Evolutionary conservation across 2,888 invertebrate species (phyloP).

Genomic region (Tenthredo amoena): DNA sequence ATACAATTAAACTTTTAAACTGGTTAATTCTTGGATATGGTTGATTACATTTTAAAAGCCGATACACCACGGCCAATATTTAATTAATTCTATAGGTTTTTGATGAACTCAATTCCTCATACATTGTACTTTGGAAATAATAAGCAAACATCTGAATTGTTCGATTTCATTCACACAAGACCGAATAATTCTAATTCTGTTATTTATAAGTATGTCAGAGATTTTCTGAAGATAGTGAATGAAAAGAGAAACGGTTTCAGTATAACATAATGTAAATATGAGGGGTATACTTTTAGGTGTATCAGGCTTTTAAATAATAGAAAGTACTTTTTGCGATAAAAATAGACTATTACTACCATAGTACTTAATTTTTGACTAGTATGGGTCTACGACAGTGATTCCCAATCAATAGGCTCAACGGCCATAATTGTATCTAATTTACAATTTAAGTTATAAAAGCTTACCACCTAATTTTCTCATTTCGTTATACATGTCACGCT

Average conservation of each 20-base stretch:
- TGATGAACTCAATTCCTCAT: background rate
- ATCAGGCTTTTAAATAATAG: slow-evolving; percentile 59
- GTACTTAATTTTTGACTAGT: slow-evolving; percentile 73
- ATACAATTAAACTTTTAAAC: slow-evolving; percentile 58
- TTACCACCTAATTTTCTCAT: slow-evolving; percentile 45
- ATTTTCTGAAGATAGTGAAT: background rate
- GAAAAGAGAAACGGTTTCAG: background rate
- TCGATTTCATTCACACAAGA: background rate
- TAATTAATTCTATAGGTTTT: background rate
- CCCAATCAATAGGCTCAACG: slow-evolving; percentile 58
- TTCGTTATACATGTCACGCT: slow-evolving; percentile 46
- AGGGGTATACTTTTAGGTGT: slow-evolving; percentile 40
- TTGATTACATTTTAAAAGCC: slow-evolving; percentile 62
- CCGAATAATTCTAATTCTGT: background rate
- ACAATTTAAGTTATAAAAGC: slow-evolving; percentile 51
- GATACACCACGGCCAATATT: slow-evolving; percentile 26
- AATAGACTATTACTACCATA: slow-evolving; percentile 72
- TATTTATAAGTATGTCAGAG: background rate
- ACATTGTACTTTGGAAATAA: background rate
- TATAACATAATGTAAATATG: background rate
- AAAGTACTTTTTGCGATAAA: slow-evolving; percentile 68
- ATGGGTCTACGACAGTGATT: slow-evolving; percentile 68
- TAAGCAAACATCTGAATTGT: background rate
- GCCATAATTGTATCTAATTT: slow-evolving; percentile 54
- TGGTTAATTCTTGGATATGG: slow-evolving; percentile 71